Evolutionary conservation across 2,113 vertebrate genomes (phyloP).

Genomic region (Hiodon tergisus): DNA sequence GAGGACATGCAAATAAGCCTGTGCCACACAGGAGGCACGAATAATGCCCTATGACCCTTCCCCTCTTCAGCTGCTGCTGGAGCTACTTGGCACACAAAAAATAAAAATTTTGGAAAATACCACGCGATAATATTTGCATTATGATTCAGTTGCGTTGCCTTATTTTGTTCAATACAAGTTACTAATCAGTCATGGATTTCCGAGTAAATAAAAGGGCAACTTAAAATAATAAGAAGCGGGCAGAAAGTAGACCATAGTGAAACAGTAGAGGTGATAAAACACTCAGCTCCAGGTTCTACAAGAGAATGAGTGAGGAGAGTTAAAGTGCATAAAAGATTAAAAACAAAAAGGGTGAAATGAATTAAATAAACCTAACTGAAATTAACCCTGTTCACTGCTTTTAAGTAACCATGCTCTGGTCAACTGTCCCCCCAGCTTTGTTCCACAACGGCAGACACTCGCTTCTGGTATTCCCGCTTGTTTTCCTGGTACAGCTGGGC

Average conservation of each 20-base stretch:
- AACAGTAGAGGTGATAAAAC: slow-evolving; percentile 20
- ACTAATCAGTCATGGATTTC: too few species aligned
- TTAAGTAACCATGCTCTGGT: slow-evolving; percentile 55
- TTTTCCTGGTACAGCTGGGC: slow-evolving; percentile 99
- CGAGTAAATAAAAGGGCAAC: too few species aligned
- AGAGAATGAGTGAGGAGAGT: slow-evolving; percentile 27
- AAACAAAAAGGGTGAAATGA: slow-evolving; percentile 49
- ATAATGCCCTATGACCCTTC: neutral
- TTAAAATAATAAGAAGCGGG: too few species aligned
- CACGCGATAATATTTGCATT: neutral
- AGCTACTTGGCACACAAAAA: neutral
- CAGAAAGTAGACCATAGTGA: neutral
- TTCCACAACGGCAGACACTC: slow-evolving; percentile 96
- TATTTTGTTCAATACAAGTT: too few species aligned
- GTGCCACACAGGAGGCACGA: neutral
- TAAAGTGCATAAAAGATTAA: slow-evolving; percentile 69
- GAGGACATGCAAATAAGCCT: neutral
- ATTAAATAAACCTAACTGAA: slow-evolving; percentile 49
- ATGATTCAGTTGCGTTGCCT: too few species aligned
- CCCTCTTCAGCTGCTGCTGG: neutral
- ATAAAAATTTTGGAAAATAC: neutral
- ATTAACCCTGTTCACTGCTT: slow-evolving; percentile 30
- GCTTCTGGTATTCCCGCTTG: slow-evolving; percentile 96
- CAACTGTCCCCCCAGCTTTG: slow-evolving; percentile 99
- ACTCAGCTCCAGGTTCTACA: slow-evolving; percentile 36